Conservation (phyloP, 2,797 vertebrate species). For the Remorina albescens region DNA sequence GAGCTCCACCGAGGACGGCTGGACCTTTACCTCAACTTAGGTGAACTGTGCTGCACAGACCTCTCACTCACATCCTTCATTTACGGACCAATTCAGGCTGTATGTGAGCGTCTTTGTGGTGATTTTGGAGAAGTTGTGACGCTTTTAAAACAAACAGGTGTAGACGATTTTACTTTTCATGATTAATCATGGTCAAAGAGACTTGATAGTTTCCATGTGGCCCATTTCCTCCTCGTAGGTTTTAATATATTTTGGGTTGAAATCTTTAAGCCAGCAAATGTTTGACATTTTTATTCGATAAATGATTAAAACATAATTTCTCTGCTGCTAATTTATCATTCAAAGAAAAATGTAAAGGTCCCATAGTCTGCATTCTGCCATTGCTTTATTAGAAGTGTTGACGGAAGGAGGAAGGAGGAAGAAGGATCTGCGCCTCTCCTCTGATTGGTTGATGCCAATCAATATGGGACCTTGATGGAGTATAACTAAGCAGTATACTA, state of each 20-base stretch:
- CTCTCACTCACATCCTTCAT: not conserved
- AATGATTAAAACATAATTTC: not conserved
- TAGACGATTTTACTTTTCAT: not conserved
- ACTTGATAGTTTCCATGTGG: not conserved
- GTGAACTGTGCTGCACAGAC: constrained; percentile 68
- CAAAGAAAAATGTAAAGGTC: not conserved
- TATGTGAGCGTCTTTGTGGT: not conserved
- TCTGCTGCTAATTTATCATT: not conserved
- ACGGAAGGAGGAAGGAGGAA: no score
- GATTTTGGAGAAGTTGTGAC: constrained; percentile 5
- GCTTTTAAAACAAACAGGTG: not conserved
- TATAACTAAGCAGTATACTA: not conserved
- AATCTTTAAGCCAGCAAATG: not conserved
- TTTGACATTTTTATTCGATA: not conserved
- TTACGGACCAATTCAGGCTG: not conserved
- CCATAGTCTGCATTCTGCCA: no score
- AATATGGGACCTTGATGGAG: no score
- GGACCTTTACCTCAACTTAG: constrained; percentile 92
- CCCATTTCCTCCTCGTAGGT: constrained; percentile 12
- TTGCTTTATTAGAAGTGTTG: no score
- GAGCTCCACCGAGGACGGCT: constrained; percentile 93
- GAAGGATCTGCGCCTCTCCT: no score
- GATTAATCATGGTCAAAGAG: constrained; percentile 1
- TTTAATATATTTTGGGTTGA: no score
- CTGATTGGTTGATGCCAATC: no score